A percentile compares a stretch with the other conserved stretches of the same genome.
These are phyloP conservation scores for Turdus rufiventris DNA, from an alignment of 2,113 vertebrate species.

Conservation along the genomic window DNA sequence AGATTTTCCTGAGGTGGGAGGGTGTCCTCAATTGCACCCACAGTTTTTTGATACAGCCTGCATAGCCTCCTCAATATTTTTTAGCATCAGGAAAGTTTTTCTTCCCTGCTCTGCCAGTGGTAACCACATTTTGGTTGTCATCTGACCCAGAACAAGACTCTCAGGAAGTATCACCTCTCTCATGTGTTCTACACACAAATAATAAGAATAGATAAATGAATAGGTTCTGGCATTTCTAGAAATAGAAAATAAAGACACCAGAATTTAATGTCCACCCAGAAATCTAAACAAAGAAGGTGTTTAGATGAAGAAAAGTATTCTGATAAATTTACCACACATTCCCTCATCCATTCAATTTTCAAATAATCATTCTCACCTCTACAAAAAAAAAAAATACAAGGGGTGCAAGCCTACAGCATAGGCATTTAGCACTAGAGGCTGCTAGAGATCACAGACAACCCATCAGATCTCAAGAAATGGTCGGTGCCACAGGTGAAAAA, in stretches of 20 bases:
- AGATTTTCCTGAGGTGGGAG: neutral
- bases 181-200: neutral
- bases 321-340: neutral
- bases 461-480: neutral
- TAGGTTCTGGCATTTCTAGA: neutral
- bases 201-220: neutral
- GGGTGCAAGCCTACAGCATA: neutral
- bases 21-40: neutral
- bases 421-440: conserved; percentile 10
- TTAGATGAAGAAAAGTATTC: neutral
- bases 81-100: neutral
- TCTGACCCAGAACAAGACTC: neutral
- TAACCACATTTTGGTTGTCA: neutral
- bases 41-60: accelerated
- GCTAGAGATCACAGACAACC: conserved; percentile 3
- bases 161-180: neutral
- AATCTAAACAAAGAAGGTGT: neutral
- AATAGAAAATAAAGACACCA: neutral
- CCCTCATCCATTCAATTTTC: neutral
- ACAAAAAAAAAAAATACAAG: neutral
- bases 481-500: neutral
- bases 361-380: neutral
- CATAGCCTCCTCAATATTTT: neutral
- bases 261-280: neutral
- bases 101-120: neutral